Base-by-base conservation (phyloP, 2,113 vertebrate genomes). In the Chionomys nivalis region DNA sequence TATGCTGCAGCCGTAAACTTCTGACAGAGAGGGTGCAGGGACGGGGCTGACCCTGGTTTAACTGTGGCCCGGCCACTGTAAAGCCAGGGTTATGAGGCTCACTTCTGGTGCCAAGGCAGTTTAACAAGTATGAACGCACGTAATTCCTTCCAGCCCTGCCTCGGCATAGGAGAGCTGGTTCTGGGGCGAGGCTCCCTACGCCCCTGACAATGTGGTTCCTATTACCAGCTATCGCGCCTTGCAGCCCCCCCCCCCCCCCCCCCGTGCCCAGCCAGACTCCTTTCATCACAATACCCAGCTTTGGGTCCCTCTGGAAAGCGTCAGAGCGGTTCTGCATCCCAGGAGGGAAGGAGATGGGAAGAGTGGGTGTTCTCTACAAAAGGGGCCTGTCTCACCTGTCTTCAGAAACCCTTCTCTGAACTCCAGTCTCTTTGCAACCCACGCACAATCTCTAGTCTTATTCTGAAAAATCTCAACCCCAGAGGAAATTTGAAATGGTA, bases 111-210 rank as follows among this genome's bases (percentile, higher is more conserved):
- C 98, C 98, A 98, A 98, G 95, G 98, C 97, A 90, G 7, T 98
- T 98, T 98, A 98, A 98, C 97, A 98, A 98, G 98, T 98, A 98
- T 98, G 98, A 98, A 98, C 88, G 97, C 95, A 96, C 93, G 95
- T 98, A 98, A 99, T 99, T 98, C 96, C 96, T 98, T 98, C 98
- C 98, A 98, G 98, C 98, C 97, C 97, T 94, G 91, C 96, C 49
- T 98, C 91, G 9, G 95, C 52, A 23, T 92, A 97, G 97, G 96
- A 97, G 94, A 97, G 97, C 93, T 97, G 96, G 96, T 96, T 98
- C 95, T 96, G 72, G 97, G 95, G 93, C 61, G 94, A 72, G 85
- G 95, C 65, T 89, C 52, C 52, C 83, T 94, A 97, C 96, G 97
- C 97, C 95, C 94, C 93, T 31, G 79, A 70, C 97, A 98, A 98